These are phyloP conservation scores for Bombus fervidus DNA, from an alignment of 1,140 invertebrate genomes.

Conservation along the genomic window DNA sequence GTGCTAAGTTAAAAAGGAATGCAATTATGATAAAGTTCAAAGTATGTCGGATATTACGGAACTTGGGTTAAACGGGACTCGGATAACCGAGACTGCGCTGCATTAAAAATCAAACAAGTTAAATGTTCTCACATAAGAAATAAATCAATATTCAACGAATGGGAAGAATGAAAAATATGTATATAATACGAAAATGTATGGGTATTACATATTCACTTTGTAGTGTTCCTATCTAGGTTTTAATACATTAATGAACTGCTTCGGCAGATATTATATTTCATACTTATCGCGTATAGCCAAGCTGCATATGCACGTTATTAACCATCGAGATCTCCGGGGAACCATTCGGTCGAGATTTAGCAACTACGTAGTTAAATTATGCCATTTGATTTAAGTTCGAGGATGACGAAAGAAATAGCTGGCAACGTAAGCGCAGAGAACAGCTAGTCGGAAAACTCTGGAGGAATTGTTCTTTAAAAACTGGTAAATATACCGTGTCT, in stretches of 20 bases:
- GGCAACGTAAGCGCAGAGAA: no score
- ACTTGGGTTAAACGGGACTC: no score
- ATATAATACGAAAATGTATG: no score
- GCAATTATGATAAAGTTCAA: no score
- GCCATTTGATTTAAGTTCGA: slow-evolving; percentile 2
- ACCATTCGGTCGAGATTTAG: not conserved
- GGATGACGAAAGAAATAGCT: not conserved
- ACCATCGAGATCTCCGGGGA: not conserved
- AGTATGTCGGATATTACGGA: no score
- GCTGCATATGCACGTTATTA: not conserved
- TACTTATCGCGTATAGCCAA: no score
- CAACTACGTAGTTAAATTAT: not conserved
- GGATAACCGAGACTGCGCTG: no score
- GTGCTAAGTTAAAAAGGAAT: no score
- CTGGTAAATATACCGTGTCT: slow-evolving; percentile 12
- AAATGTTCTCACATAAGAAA: no score
- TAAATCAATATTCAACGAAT: no score
- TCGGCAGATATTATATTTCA: not conserved
- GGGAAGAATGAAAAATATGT: not conserved
- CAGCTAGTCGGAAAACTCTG: not conserved
- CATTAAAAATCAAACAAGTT: no score
- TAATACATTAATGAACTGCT: not conserved
- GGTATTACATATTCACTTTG: not conserved
- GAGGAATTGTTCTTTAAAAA: slow-evolving; percentile 1
- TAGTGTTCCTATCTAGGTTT: not conserved